Percentiles rank a stretch among this genome's conserved stretches.
Evolutionary conservation across 2,888 invertebrate species (phyloP).

Genomic region (Diaphora mendica): DNA sequence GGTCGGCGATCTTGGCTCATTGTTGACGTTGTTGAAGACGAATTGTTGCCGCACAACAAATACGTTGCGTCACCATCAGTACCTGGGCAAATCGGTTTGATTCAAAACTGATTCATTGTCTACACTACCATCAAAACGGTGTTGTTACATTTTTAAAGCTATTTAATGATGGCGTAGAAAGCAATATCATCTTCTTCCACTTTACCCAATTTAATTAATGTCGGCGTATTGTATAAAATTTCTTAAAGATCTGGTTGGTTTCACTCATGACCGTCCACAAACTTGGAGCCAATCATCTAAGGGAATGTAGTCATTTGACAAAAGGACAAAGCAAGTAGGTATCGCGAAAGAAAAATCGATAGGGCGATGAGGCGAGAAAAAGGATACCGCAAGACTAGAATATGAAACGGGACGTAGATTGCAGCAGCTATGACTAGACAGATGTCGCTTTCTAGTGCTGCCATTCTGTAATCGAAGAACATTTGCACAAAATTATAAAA

Average conservation of each 20-base stretch:
- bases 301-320: too few species aligned
- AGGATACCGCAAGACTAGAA: background rate
- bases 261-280: too few species aligned
- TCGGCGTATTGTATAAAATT: background rate
- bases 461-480: background rate
- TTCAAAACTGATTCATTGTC: constrained; percentile 42
- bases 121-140: constrained; percentile 19
- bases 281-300: too few species aligned
- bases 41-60: constrained; percentile 28
- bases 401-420: background rate
- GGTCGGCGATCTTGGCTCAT: constrained; percentile 68
- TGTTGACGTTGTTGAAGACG: constrained; percentile 63
- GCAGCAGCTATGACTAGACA: background rate
- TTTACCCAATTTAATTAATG: background rate
- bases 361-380: background rate
- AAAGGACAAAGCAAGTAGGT: too few species aligned
- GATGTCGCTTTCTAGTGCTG: background rate
- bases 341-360: background rate
- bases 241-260: too few species aligned
- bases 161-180: background rate
- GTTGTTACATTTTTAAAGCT: constrained; percentile 6
- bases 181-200: background rate
- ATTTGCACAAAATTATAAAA: constrained; percentile 6
- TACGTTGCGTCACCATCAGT: constrained; percentile 23
- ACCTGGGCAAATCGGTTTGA: constrained; percentile 23